These are phyloP conservation scores for Oplegnathus fasciatus DNA, from an alignment of 2,113 vertebrate species.

Conservation along the genomic window DNA sequence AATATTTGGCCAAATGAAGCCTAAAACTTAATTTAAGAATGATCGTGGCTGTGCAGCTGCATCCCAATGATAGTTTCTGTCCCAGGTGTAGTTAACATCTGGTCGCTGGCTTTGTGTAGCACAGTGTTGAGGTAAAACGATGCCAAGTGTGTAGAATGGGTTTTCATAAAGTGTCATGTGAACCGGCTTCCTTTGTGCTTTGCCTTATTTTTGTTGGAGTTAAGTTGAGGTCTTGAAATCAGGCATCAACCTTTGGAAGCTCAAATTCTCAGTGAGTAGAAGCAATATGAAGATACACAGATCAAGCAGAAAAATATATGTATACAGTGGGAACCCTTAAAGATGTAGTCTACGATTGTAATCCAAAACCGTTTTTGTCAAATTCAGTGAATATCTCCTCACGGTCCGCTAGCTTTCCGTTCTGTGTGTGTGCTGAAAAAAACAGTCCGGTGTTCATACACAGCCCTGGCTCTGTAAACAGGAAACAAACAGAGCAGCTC, in stretches of 20 bases:
- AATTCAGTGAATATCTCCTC: too few species aligned
- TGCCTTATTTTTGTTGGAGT: neutral
- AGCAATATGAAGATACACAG: neutral
- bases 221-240: neutral
- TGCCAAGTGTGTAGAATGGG: slow-evolving; percentile 2
- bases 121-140: slow-evolving; percentile 7
- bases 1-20: slow-evolving; percentile 4
- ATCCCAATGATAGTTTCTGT: neutral
- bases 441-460: too few species aligned
- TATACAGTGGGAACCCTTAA: neutral
- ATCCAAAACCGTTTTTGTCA: too few species aligned
- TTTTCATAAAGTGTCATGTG: slow-evolving; percentile 44
- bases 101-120: slow-evolving; percentile 14
- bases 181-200: neutral
- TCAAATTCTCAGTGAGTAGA: neutral
- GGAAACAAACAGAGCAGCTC: too few species aligned
- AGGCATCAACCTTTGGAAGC: neutral
- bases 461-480: too few species aligned
- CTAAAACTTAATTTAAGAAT: neutral
- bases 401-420: too few species aligned
- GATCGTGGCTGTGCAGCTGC: slow-evolving; percentile 6
- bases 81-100: neutral
- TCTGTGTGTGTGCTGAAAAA: too few species aligned
- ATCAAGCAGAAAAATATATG: neutral
- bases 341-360: too few species aligned